Base-by-base conservation (phyloP, 2,888 invertebrate genomes). In the Nebria brevicollis region DNA sequence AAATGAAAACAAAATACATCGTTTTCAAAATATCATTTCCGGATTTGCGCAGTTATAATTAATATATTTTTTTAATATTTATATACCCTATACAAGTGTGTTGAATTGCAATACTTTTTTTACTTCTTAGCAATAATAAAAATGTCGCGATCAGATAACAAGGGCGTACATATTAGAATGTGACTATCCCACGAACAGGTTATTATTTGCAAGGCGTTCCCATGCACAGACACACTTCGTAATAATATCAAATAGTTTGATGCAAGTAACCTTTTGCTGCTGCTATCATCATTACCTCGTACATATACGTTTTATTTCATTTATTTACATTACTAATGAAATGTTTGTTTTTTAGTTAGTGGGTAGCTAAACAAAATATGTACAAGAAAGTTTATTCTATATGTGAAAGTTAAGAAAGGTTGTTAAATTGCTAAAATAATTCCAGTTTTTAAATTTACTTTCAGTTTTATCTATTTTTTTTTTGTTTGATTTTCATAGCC, bases 351-450 rank as follows among this genome's bases (percentile, higher is more conserved):
- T 54, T 54, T 54, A 54, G 8, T 54, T 54, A 0, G 54, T 54
- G 54, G 54, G 54, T 54, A 54, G 54, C 54, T 11, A 54, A 13
- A 54, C 7, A 54, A 54, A 8, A 13, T 54, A 34, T 34, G 54
- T 54, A 54, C 54, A 54, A 54, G 54, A 54, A 54, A 54, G 54
- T 54, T 54, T 54, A 54, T 8, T 13, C 54, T 34, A 34, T 34
- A 54, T 54, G 54, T 54, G 54, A 54, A 54, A 54, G 54, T 54
- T 54, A 54, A 54, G 54, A 54, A 54, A 54, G 54, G 54, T 54
- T 54, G 54, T 54, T 54, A 11, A 54, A 54, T 54, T 13, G 54
- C 54, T 54, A 54, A 54, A 54, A 54, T 54, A 54, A 54, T 54
- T 54, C 8, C 8, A 11, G 54, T 54, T 54, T 54, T 54, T 54